These are phyloP conservation scores for Campylomormyrus tamandua DNA, from an alignment of 2,113 vertebrate genomes.

Conservation along the genomic window DNA sequence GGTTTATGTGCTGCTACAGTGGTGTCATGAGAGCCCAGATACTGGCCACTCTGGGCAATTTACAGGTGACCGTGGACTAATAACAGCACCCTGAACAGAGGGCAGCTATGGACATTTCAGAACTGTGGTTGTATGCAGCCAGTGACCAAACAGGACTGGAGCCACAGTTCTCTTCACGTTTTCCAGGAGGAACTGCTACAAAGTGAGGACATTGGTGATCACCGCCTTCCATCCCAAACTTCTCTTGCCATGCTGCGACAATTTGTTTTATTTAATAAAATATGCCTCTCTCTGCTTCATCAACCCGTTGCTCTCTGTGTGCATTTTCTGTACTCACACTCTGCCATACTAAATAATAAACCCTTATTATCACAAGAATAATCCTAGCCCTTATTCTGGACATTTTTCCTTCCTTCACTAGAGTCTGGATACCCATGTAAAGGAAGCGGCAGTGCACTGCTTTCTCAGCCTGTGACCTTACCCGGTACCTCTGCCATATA, in stretches of 20 bases:
- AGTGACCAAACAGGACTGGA: too few species aligned
- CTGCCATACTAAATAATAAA: neutral
- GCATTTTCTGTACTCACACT: neutral
- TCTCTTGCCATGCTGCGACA: neutral
- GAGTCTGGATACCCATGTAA: neutral
- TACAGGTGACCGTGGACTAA: neutral
- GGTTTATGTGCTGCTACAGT: neutral
- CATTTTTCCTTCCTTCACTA: neutral
- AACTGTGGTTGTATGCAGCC: neutral
- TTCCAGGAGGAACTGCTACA: too few species aligned
- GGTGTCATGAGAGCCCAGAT: neutral
- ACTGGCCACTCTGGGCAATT: neutral
- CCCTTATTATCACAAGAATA: neutral
- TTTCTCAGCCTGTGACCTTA: conserved; percentile 33
- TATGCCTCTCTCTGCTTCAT: neutral
- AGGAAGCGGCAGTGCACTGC: neutral
- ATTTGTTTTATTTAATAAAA: neutral
- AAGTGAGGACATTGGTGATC: too few species aligned
- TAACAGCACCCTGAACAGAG: neutral
- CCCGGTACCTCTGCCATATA: conserved; percentile 67
- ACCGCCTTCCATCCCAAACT: too few species aligned
- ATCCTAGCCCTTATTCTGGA: neutral
- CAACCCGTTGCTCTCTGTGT: neutral
- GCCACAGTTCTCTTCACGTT: too few species aligned
- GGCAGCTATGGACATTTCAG: neutral